These are phyloP conservation scores for Myocastor coypus DNA, from an alignment of 2,113 vertebrate genomes.

Conservation along the genomic window DNA sequence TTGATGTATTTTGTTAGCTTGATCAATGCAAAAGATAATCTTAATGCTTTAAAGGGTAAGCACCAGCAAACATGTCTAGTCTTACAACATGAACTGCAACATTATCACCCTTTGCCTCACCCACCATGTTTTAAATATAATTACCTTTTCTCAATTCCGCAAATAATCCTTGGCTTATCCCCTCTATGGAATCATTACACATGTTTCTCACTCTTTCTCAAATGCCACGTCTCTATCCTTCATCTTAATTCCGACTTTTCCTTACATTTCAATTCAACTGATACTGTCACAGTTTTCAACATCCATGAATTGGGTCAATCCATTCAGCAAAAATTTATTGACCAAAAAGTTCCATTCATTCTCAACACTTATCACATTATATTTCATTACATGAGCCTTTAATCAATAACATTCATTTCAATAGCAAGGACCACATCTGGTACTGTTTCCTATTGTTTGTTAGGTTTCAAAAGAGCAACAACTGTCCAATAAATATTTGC, in stretches of 20 bases:
- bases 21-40: conserved; percentile 33
- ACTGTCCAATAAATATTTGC: conserved; percentile 20
- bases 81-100: background rate
- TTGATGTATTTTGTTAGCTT: background rate
- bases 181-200: background rate
- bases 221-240: background rate
- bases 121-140: conserved; percentile 39
- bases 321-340: background rate
- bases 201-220: conserved; percentile 19
- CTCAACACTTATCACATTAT: conserved; percentile 19
- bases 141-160: background rate
- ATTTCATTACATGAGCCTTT: conserved; percentile 36
- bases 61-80: background rate
- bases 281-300: background rate
- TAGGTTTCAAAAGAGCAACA: background rate
- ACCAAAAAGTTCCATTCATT: conserved; percentile 29
- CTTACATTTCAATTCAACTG: conserved; percentile 45
- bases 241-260: conserved; percentile 33
- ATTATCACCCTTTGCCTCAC: background rate
- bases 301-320: conserved; percentile 1
- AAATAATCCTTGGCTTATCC: background rate
- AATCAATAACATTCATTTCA: conserved; percentile 51
- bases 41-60: conserved; percentile 48
- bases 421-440: background rate
- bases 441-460: background rate